A percentile compares a stretch with the other conserved stretches of the same genome.
Conservation (phyloP, 1,140 invertebrate species). For the Chrysoperla carnea region DNA sequence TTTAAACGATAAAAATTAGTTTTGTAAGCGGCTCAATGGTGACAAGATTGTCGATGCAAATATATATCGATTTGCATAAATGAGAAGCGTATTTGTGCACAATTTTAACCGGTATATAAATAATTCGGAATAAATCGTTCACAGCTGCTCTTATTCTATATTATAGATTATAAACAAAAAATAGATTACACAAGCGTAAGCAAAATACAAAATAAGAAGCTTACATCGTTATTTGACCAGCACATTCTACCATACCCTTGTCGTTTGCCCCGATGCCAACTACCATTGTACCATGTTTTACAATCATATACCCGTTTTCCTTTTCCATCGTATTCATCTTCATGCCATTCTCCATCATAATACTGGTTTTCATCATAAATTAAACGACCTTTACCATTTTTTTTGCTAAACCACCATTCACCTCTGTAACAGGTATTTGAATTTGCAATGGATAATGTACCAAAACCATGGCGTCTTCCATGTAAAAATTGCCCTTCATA, state of each 20-base stretch:
- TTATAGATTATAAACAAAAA: too few relatives aligned
- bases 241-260: slow-evolving; percentile 33
- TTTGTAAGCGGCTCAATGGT: too few relatives aligned
- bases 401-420: slow-evolving; percentile 27
- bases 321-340: slow-evolving; percentile 27
- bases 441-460: slow-evolving; percentile 27
- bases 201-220: not conserved
- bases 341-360: slow-evolving; percentile 21
- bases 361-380: slow-evolving; percentile 13
- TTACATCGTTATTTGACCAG: slow-evolving; percentile 33
- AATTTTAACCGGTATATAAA: too few relatives aligned
- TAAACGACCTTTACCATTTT: slow-evolving; percentile 26
- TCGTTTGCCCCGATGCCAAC: slow-evolving; percentile 26
- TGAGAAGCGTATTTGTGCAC: too few relatives aligned
- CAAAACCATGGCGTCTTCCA: slow-evolving; percentile 32
- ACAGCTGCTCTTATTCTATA: too few relatives aligned
- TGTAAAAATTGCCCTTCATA: slow-evolving; percentile 33
- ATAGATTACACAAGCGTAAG: too few relatives aligned
- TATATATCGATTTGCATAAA: not conserved
- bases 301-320: slow-evolving; percentile 27
- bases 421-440: slow-evolving; percentile 28
- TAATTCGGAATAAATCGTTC: too few relatives aligned
- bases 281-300: slow-evolving; percentile 29
- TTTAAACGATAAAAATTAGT: too few relatives aligned
- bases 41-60: too few relatives aligned